Evolutionary conservation across 2,797 vertebrate genomes (phyloP).

Genomic region (Gastrophryne carolinensis): DNA sequence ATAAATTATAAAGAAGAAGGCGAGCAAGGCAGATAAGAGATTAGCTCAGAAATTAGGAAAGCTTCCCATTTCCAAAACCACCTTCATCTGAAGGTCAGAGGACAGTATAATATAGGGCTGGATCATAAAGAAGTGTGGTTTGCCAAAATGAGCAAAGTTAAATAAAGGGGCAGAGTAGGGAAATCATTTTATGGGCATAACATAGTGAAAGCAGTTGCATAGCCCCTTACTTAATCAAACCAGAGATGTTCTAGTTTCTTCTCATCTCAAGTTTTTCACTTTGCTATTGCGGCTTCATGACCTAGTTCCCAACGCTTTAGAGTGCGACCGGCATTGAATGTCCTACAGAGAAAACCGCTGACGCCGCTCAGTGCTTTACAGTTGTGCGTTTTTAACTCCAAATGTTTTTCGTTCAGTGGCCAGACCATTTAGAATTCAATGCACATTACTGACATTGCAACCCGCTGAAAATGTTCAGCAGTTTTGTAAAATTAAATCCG

Average conservation of each 20-base stretch:
- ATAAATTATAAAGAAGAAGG: neutral
- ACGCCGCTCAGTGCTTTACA: conserved; percentile 4
- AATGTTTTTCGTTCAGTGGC: neutral
- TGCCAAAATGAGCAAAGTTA: too few species aligned
- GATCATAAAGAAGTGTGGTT: too few species aligned
- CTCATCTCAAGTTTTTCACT: neutral
- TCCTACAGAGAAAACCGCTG: conserved; percentile 9
- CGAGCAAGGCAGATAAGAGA: conserved; percentile 5
- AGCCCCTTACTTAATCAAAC: too few species aligned
- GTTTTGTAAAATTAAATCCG: conserved; percentile 2
- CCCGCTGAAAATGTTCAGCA: conserved; percentile 29
- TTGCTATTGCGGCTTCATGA: neutral
- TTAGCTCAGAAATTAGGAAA: neutral
- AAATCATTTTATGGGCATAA: too few species aligned
- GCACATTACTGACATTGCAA: conserved; percentile 6
- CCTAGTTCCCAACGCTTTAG: neutral
- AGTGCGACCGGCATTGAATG: neutral
- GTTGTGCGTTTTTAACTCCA: neutral
- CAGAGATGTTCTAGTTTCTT: too few species aligned
- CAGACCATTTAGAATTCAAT: conserved; percentile 19
- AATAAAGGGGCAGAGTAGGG: neutral
- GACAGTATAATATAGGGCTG: neutral
- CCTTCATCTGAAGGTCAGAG: neutral
- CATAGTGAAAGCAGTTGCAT: too few species aligned
- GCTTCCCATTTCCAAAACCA: neutral